These are phyloP conservation scores for Monopis laevigella DNA, from an alignment of 2,888 invertebrate species.

Conservation along the genomic window DNA sequence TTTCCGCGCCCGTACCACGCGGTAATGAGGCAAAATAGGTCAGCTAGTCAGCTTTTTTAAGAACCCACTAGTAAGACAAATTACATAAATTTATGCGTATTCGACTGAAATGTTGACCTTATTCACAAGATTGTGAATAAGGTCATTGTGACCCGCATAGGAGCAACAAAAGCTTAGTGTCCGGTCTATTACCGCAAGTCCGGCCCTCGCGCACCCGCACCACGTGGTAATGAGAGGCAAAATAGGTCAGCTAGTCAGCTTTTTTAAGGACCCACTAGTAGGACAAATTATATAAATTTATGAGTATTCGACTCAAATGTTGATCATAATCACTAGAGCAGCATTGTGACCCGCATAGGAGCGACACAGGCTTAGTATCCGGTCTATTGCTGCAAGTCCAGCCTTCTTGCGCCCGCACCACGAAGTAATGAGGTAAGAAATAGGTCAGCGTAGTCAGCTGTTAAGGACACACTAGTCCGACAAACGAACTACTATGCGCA, in stretches of 20 bases:
- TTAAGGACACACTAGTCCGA: too few relatives aligned
- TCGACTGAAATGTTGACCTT: neutral
- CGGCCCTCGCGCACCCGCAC: conserved; percentile 8
- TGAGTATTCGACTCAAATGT: too few relatives aligned
- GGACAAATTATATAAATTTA: too few relatives aligned
- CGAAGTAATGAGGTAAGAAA: conserved; percentile 42
- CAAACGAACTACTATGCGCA: too few relatives aligned
- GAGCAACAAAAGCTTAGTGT: conserved; percentile 1
- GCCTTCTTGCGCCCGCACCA: conserved; percentile 8
- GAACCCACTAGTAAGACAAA: too few relatives aligned
- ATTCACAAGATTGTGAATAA: conserved; percentile 6
- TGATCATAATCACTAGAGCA: neutral
- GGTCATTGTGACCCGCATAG: neutral
- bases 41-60: conserved; percentile 8
- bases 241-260: conserved; percentile 14
- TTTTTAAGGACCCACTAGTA: too few relatives aligned
- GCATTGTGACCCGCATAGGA: neutral
- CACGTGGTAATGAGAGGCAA: conserved; percentile 42
- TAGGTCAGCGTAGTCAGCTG: conserved; percentile 14
- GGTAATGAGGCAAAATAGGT: conserved; percentile 38
- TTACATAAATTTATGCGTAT: too few relatives aligned
- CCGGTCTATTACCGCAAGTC: conserved; percentile 5
- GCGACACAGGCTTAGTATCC: conserved; percentile 1
- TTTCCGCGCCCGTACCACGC: conserved; percentile 20
- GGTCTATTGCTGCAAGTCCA: conserved; percentile 1